These are phyloP conservation scores for Eclectus roratus DNA, from an alignment of 2,113 vertebrate species.

Conservation along the genomic window DNA sequence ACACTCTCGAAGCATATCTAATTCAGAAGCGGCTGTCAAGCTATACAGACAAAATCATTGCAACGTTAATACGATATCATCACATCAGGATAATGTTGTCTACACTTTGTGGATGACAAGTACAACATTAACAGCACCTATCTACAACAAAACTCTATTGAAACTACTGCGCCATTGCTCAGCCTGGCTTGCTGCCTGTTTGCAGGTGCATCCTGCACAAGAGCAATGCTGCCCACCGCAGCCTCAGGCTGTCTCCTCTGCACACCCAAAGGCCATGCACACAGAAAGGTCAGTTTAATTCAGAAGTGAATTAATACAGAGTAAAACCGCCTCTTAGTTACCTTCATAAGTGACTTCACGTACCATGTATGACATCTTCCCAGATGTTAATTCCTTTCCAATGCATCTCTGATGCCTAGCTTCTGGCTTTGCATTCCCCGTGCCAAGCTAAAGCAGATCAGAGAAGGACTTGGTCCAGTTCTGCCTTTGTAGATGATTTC, in stretches of 20 bases:
- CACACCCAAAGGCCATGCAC: rapidly evolving
- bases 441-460: neutral
- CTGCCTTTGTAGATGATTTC: neutral
- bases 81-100: neutral
- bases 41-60: neutral
- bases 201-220: rapidly evolving
- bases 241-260: neutral
- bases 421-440: neutral
- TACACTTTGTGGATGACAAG: rapidly evolving
- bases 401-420: neutral
- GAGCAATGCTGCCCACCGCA: neutral
- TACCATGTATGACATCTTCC: no score
- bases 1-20: rapidly evolving
- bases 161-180: rapidly evolving
- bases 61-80: rapidly evolving
- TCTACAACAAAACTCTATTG: rapidly evolving
- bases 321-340: neutral
- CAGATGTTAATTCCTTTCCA: neutral
- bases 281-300: neutral
- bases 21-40: rapidly evolving
- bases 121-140: no score
- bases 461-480: neutral
- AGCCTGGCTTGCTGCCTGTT: neutral
- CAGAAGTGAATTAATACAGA: neutral
- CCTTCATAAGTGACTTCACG: rapidly evolving